phyloP scores from a whole-genome alignment of 1,140 invertebrate species.

The fruit fly (Drosophila melanogaster) region Release_6_plus_ISO1_MT NT_033779.5:6901501-6902000 shows the following conservation, averaged over 20 bases:
- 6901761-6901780: not conserved
- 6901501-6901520: not conserved
- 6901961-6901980: no score
- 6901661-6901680: not conserved
- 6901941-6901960: no score
- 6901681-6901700: not conserved
- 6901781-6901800: slow-evolving; percentile 3
- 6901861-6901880: not conserved
- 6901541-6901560: not conserved
- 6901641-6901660: not conserved
- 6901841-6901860: not conserved
- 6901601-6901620: no score
- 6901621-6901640: no score
- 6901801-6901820: not conserved
- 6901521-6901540: not conserved
- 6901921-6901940: no score
- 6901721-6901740: not conserved
- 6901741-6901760: not conserved
- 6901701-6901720: not conserved
- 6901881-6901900: not conserved
- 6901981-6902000: no score
- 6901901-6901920: not conserved
- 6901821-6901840: not conserved
- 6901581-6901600: no score
- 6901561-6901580: no score